Percentiles rank a stretch among this genome's conserved stretches.
Conservation (phyloP, 2,113 vertebrate genomes). For the Fulmarus glacialis region DNA sequence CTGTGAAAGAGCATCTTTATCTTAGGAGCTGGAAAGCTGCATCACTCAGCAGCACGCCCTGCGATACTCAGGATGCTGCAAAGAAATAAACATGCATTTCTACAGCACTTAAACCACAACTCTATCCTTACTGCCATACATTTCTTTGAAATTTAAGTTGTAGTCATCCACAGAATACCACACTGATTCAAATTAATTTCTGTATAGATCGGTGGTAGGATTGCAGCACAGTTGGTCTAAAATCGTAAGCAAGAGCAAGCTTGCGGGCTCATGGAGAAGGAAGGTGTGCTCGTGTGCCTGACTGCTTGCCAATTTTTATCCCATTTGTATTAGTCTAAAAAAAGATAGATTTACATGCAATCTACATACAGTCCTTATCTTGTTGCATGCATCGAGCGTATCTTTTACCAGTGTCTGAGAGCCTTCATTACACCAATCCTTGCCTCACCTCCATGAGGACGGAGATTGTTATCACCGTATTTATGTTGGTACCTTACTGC, state of each 20-base stretch:
- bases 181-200: neutral
- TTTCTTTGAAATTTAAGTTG: neutral
- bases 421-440: neutral
- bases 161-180: neutral
- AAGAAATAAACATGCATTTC: neutral
- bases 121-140: neutral
- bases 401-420: neutral
- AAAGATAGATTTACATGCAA: neutral
- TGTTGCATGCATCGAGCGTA: neutral
- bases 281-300: neutral
- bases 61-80: neutral
- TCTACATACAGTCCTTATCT: neutral
- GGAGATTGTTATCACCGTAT: rapidly evolving
- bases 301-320: neutral
- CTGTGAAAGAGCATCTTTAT: neutral
- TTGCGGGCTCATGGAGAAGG: neutral
- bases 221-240: neutral
- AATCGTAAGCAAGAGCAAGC: neutral
- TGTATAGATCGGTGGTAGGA: neutral
- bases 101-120: neutral
- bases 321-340: neutral
- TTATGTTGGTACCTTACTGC: neutral
- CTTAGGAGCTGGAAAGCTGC: neutral
- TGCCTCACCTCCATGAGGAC: neutral
- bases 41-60: neutral